Evolutionary conservation across 2,113 vertebrate genomes (phyloP).

Genomic region (Balaeniceps rex): DNA sequence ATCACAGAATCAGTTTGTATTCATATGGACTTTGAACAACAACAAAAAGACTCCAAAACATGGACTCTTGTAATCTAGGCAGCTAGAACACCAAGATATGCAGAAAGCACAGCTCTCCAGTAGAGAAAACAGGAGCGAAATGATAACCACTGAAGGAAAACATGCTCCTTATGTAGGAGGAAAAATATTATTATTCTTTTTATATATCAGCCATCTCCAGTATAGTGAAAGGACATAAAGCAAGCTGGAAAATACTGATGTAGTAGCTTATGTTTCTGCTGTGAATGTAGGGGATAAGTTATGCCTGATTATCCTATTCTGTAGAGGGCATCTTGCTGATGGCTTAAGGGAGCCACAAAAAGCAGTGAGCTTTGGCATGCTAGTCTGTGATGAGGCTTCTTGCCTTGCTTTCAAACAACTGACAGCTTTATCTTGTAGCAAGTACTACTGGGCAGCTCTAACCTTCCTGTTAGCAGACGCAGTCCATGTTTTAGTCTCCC

Average conservation of each 20-base stretch:
- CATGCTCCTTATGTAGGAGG: not conserved
- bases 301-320: not conserved
- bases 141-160: not conserved
- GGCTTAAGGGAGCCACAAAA: not conserved
- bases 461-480: not conserved
- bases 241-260: not conserved
- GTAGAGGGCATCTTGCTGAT: not conserved
- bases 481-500: not conserved
- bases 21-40: not conserved
- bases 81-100: fast-evolving
- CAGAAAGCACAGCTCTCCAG: not conserved
- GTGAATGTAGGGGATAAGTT: not conserved
- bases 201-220: not conserved
- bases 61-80: not conserved
- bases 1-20: not conserved
- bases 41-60: not conserved
- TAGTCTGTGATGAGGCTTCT: not conserved
- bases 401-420: not conserved
- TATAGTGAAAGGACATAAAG: not conserved
- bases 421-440: not conserved
- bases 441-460: not conserved
- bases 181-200: not conserved
- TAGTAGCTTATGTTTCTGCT: not conserved
- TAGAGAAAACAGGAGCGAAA: not conserved
- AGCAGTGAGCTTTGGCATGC: not conserved